Evolutionary conservation across 2,888 invertebrate species (phyloP).

Genomic region (Phengaris alcon): DNA sequence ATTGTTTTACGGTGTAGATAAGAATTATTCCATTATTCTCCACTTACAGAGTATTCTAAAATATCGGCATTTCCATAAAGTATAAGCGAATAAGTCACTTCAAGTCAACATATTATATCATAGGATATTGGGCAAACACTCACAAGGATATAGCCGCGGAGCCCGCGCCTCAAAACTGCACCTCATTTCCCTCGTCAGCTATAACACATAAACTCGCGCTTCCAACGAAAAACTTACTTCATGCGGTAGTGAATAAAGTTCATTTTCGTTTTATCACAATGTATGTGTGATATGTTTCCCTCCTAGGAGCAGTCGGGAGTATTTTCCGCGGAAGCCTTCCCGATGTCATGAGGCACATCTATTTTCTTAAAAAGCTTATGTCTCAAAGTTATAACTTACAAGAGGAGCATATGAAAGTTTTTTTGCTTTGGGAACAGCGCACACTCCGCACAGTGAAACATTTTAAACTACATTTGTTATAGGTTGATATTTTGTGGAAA

Average conservation of each 20-base stretch:
- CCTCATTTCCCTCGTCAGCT: slow-evolving; percentile 12
- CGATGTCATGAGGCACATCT: background rate
- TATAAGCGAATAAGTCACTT: slow-evolving; percentile 3
- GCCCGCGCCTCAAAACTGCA: background rate
- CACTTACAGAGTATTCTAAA: background rate
- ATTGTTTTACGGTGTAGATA: too few relatives aligned
- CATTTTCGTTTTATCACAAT: background rate
- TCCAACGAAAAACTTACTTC: background rate
- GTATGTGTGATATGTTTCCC: background rate
- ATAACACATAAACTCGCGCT: background rate
- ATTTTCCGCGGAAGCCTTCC: background rate
- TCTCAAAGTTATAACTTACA: background rate
- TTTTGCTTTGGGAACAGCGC: background rate
- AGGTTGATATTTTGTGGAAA: too few relatives aligned
- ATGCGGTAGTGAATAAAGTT: background rate
- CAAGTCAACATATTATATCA: slow-evolving; percentile 6
- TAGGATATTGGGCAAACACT: background rate
- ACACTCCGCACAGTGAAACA: too few relatives aligned
- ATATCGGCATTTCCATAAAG: background rate
- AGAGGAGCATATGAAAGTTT: background rate
- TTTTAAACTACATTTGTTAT: too few relatives aligned
- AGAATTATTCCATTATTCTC: background rate
- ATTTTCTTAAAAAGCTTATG: slow-evolving; percentile 1
- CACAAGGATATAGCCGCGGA: background rate
- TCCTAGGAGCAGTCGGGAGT: slow-evolving; percentile 7